Percentiles rank a stretch among this genome's conserved stretches.
phyloP scores from a whole-genome alignment of 2,113 vertebrate genomes.

The Rhinolophus sinicus region DNA sequence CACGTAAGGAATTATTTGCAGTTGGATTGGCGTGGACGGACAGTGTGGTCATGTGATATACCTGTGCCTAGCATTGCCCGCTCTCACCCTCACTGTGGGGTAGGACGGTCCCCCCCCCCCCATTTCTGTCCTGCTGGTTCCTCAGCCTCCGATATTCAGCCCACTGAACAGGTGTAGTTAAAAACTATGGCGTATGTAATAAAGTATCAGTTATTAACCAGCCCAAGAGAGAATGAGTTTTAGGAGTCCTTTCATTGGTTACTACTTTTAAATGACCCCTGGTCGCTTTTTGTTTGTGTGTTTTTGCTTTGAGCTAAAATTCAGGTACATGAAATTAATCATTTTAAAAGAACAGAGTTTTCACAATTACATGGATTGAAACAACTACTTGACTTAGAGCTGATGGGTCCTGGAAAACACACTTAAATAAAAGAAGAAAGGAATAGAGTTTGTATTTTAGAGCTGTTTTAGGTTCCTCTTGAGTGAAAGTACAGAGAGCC shows the following conservation, averaged over 20 bases:
- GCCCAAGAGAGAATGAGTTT: neutral
- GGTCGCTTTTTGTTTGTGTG: neutral
- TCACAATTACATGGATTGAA: no score
- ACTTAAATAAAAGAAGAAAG: no score
- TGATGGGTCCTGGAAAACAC: no score
- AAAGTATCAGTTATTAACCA: neutral
- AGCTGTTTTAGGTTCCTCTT: neutral
- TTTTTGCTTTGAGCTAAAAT: neutral
- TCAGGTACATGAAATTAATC: neutral
- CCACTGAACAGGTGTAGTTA: neutral
- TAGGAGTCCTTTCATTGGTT: rapidly evolving
- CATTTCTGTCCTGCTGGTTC: neutral
- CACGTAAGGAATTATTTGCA: neutral
- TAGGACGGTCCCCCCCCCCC: neutral
- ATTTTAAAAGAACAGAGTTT: neutral
- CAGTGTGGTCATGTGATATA: rapidly evolving
- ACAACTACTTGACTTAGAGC: no score
- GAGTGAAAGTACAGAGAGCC: neutral
- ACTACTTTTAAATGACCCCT: neutral
- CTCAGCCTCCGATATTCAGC: neutral
- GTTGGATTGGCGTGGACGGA: neutral
- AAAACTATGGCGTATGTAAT: neutral
- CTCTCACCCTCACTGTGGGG: no score
- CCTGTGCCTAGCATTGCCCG: neutral
- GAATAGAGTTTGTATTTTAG: neutral